Evolutionary conservation across 2,888 invertebrate genomes (phyloP).

Genomic region (Griposia aprilina): DNA sequence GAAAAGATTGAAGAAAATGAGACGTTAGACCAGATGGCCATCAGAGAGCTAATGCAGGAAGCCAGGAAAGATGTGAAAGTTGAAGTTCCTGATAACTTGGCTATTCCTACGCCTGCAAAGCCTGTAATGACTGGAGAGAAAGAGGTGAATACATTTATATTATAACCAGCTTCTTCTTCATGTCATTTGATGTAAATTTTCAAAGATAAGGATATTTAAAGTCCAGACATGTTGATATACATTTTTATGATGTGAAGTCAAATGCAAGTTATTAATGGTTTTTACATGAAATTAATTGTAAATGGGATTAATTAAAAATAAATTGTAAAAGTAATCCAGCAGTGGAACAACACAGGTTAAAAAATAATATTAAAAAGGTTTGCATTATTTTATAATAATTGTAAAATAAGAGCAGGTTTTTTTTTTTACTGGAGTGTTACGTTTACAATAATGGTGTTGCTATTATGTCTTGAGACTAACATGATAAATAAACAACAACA

Average conservation of each 20-base stretch:
- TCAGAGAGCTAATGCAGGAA: constrained; percentile 93
- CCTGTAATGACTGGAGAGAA: constrained; percentile 91
- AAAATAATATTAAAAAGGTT: no score
- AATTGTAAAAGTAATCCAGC: background rate
- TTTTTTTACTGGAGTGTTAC: background rate
- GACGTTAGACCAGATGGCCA: constrained; percentile 93
- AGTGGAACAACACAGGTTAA: no score
- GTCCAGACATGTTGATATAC: background rate
- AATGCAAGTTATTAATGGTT: background rate
- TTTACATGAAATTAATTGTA: background rate
- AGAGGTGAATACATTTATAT: constrained; percentile 83
- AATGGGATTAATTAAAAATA: background rate
- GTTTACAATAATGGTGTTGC: background rate
- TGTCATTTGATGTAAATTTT: no score
- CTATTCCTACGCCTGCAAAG: constrained; percentile 91
- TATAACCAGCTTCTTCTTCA: background rate
- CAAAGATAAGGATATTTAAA: no score
- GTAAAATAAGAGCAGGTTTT: background rate
- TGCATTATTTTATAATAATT: background rate
- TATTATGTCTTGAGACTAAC: background rate
- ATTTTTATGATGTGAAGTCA: background rate
- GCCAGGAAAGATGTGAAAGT: constrained; percentile 82
- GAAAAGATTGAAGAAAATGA: constrained; percentile 74
- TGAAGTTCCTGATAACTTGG: constrained; percentile 78
- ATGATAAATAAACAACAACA: background rate